Evolutionary conservation across 2,113 vertebrate genomes (phyloP), one percentile per base, ranked within the genome.

Genomic region (Microcebus murinus): DNA sequence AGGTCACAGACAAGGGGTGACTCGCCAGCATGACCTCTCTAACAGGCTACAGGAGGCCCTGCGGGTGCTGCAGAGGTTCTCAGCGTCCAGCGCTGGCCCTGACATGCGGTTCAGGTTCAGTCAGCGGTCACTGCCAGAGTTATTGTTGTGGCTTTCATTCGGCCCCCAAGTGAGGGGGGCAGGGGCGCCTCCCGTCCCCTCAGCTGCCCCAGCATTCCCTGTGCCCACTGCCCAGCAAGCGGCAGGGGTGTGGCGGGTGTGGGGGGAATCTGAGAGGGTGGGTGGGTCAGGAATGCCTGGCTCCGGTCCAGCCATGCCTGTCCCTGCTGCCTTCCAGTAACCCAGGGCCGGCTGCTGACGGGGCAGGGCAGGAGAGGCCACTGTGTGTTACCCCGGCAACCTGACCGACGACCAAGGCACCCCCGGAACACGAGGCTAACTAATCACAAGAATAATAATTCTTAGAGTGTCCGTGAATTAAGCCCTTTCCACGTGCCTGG

Each of bases 241-340:
- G 3, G 48, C 83, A 83, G 84, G 87, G 93, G 87, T 21, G 77
- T 71, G 82, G 79, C 0, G 0, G 27, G 48, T 71, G 6, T 0
- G 4, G 42, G 39, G 83, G 89, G 39, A 94, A 86, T 85, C 93
- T 9, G 63, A 94, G 95, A 74, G 45, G 52, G 23, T 12, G 90
- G 88, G 95, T 67, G 50, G 74, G 68, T 74, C 84, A 71, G 68
- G 91, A 96, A 84, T 87, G 90, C 70, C 25, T 17, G 27, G 34
- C 80, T 87, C 21, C 0, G 5, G 27, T 65, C 82, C 83, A 86
- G 21, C 31, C 79, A 29, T 59, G 76, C 77, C 18, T 27, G 10
- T 63, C 27, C 95, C 70, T 31, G 1, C 23, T 59, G 92, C n/a
- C 61, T 81, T 67, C 80, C 50, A 21, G 45, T 68, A 70, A 96